These are phyloP conservation scores for Notolabrus celidotus DNA, from an alignment of 2,797 vertebrate species.

Conservation along the genomic window DNA sequence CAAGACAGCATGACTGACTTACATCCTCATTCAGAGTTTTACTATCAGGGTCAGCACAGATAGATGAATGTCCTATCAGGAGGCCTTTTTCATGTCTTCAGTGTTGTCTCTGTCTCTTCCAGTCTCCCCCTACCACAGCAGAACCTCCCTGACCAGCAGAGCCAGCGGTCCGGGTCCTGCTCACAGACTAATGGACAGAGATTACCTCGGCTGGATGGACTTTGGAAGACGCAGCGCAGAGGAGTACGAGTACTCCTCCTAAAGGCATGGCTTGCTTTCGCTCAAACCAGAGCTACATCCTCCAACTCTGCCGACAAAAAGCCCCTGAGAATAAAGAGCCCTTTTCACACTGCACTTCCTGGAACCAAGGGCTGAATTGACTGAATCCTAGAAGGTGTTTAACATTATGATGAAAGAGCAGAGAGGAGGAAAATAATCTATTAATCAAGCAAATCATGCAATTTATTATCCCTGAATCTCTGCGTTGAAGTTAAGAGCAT, in stretches of 20 bases:
- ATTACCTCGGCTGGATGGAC: constrained; percentile 99
- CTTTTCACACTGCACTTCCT: constrained; percentile 64
- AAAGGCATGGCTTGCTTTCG: constrained; percentile 59
- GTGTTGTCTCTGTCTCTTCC: constrained; percentile 9
- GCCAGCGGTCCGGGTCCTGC: constrained; percentile 84
- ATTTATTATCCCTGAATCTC: constrained; percentile 9
- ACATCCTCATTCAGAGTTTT: constrained; percentile 6
- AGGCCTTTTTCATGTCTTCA: neutral
- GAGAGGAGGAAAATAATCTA: neutral
- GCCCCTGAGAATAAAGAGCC: constrained; percentile 32
- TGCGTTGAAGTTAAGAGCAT: constrained; percentile 3
- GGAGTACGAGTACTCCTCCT: constrained; percentile 93
- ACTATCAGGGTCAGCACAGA: neutral
- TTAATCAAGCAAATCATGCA: neutral
- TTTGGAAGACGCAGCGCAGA: constrained; percentile 96
- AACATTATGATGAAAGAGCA: constrained; percentile 5
- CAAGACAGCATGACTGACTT: constrained; percentile 37
- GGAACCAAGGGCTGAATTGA: constrained; percentile 43
- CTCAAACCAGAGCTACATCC: constrained; percentile 13
- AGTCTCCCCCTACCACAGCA: constrained; percentile 70
- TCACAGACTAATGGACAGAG: constrained; percentile 96
- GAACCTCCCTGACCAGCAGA: constrained; percentile 87
- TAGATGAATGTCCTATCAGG: neutral
- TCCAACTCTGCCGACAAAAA: constrained; percentile 44
- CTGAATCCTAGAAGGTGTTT: constrained; percentile 13